Base-by-base conservation (phyloP, 1,140 invertebrate genomes). In the Drosophila pruinosa region DNA sequence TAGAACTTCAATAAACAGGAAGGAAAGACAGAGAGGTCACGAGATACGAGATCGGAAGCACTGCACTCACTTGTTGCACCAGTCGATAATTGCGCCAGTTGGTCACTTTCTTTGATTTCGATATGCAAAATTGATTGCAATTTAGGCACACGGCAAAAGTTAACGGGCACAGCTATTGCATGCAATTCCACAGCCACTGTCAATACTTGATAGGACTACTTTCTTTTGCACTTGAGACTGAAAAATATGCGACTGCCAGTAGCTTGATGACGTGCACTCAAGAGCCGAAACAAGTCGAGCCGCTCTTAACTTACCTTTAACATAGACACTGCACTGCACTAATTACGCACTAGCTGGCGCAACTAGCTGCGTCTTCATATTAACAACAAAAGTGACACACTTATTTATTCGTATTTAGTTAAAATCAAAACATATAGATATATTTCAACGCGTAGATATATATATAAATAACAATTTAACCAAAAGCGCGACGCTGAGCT, bases 231-330 rank as follows among this genome's bases (percentile, higher is more conserved):
- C 45, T 56, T 24, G 34, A 19, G 8, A 53, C 47, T 53, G 38
- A 14, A 10, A 47, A 17, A 28, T 50, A 50, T 24, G 47, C 28
- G 26, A 43, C 19, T 48, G 36, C n/a, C 19, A 17, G 36, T 41
- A 36, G 50, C 39, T 64, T 72, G 69, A 58, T 72, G 69, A 72
- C 69, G 69, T 72, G 48, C 62, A 67, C 63, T 54, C 8, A 31
- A 3, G 10, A 34, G 10, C 12, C 38, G 69, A 67, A 31, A 31
- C 8, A 10, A 34, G 10, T 34, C 38, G 69, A 67, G 63, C 63
- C 69, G 54, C 63, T 72, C 21, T 54, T 36, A 47, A 71, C 68
- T 72, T 72, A 67, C 53, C 69, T 67, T 62, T 19, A 48, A 53
- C 8, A 36, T 21, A 4, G 21, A 17, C 36, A 56, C 34, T 43